phyloP scores from a whole-genome alignment of 2,888 invertebrate species.

The Colostygia pectinataria region DNA sequence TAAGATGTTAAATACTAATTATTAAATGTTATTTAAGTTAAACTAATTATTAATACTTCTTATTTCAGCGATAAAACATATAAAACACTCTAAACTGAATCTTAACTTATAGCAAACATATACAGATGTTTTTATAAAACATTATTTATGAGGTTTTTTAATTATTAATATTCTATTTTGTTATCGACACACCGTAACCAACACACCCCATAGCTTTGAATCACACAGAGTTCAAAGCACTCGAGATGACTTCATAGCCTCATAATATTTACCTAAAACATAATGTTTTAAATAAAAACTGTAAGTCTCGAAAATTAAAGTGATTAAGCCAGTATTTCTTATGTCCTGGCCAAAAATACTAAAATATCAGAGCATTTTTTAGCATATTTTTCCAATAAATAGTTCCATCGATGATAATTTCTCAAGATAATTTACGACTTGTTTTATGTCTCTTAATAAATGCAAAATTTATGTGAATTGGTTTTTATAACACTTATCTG shows the following conservation, averaged over 20 bases:
- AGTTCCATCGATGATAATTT: background rate
- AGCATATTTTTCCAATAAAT: constrained; percentile 13
- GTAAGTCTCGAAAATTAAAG: no score
- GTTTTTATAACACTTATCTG: constrained; percentile 3
- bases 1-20: no score
- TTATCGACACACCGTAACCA: no score
- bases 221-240: constrained; percentile 9
- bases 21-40: no score
- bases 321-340: background rate
- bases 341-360: constrained; percentile 3
- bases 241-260: constrained; percentile 12
- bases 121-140: no score
- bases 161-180: no score
- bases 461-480: constrained; percentile 6
- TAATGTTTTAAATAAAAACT: constrained; percentile 6
- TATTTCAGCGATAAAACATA: no score
- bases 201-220: background rate
- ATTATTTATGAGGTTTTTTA: no score
- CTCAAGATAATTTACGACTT: constrained; percentile 13
- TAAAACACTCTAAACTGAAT: no score
- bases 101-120: no score
- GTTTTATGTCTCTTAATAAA: constrained; percentile 5
- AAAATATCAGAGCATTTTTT: constrained; percentile 16
- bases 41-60: no score
- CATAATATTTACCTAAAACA: constrained; percentile 1